These are phyloP conservation scores for Ormyrus pomaceus DNA, from an alignment of 2,888 invertebrate genomes.

Conservation along the genomic window DNA sequence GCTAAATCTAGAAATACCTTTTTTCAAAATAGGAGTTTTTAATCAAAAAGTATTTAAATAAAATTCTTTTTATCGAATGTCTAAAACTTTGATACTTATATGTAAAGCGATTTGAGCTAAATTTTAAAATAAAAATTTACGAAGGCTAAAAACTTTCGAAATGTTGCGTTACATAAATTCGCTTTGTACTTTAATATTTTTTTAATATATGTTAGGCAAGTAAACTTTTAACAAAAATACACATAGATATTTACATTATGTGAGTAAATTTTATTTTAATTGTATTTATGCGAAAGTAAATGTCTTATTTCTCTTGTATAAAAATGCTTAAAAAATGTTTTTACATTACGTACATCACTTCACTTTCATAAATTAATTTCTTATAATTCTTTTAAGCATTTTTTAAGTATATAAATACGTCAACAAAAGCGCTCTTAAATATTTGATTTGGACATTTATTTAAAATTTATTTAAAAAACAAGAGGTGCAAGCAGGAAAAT, in stretches of 20 bases:
- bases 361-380: not conserved
- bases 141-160: not conserved
- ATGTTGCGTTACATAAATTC: constrained; percentile 12
- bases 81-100: too few relatives aligned
- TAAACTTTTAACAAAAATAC: constrained; percentile 27
- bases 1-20: not conserved
- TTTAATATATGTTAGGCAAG: constrained; percentile 21
- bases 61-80: too few relatives aligned
- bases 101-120: not conserved
- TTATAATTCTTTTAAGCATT: constrained; percentile 20
- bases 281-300: constrained; percentile 13
- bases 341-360: constrained; percentile 12
- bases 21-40: not conserved
- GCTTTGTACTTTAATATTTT: constrained; percentile 40
- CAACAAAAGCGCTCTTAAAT: not conserved
- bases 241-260: constrained; percentile 32
- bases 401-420: not conserved
- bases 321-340: constrained; percentile 39
- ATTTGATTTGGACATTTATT: not conserved
- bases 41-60: not conserved
- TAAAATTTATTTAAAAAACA: not conserved
- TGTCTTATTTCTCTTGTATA: constrained; percentile 21
- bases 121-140: not conserved
- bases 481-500: constrained; percentile 22
- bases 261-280: constrained; percentile 17